Conservation (phyloP, 2,888 invertebrate species). For the Nemotelus nigrinus region DNA sequence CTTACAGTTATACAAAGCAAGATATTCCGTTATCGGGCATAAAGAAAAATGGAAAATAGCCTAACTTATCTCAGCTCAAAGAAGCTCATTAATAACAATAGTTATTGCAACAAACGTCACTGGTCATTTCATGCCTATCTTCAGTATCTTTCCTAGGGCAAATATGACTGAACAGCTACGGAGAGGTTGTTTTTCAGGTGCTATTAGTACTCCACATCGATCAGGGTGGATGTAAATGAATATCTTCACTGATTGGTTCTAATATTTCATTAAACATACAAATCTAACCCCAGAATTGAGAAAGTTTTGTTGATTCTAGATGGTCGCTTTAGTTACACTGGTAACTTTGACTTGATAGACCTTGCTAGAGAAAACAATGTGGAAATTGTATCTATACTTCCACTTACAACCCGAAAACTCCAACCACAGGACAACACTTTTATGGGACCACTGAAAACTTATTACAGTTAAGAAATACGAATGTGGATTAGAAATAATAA, state of each 20-base stretch:
- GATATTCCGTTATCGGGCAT: neutral
- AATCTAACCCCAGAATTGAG: conserved; percentile 52
- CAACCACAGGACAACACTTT: conserved; percentile 58
- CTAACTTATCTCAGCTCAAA: conserved; percentile 4
- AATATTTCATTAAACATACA: conserved; percentile 54
- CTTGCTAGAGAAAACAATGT: conserved; percentile 56
- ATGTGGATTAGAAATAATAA: conserved; percentile 54
- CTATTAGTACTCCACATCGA: conserved; percentile 54
- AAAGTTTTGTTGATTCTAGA: conserved; percentile 47
- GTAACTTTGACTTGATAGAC: conserved; percentile 54
- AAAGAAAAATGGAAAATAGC: neutral
- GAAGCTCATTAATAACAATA: conserved; percentile 56
- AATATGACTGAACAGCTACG: conserved; percentile 54
- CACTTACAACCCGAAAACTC: conserved; percentile 58
- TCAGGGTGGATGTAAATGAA: conserved; percentile 58
- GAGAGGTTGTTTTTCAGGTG: conserved; percentile 57
- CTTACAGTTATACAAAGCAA: conserved; percentile 7
- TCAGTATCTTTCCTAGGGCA: conserved; percentile 57
- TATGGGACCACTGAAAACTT: conserved; percentile 58
- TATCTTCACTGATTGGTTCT: conserved; percentile 57
- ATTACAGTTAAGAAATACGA: conserved; percentile 57
- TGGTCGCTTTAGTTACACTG: neutral
- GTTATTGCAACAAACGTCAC: conserved; percentile 56
- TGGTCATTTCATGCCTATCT: conserved; percentile 55
- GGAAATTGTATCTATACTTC: conserved; percentile 57